Conservation (phyloP, 2,888 invertebrate genomes). For the Agrotis ipsilon region DNA sequence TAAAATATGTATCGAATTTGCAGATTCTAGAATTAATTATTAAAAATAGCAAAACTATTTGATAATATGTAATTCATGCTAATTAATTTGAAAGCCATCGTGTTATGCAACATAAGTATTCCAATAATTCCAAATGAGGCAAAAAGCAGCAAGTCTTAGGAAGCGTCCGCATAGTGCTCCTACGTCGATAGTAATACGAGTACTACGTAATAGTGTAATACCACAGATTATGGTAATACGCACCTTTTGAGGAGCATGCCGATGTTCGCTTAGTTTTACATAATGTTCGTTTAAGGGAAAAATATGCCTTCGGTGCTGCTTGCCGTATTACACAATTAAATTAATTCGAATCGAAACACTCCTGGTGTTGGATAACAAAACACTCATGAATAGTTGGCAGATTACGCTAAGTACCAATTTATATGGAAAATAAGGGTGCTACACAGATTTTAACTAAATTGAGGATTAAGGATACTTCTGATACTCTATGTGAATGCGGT, state of each 20-base stretch:
- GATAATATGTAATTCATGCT: slow-evolving; percentile 1
- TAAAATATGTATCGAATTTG: not conserved
- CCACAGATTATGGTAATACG: slow-evolving; percentile 11
- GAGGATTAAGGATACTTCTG: too few relatives aligned
- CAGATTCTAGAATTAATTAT: not conserved
- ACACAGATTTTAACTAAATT: too few relatives aligned
- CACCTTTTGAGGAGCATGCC: not conserved
- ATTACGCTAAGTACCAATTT: not conserved
- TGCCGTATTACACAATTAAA: not conserved
- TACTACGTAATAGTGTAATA: not conserved
- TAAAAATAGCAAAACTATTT: not conserved
- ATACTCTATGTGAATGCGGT: too few relatives aligned
- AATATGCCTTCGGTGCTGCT: too few relatives aligned
- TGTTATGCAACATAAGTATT: slow-evolving; percentile 16
- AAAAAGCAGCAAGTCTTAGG: slow-evolving; percentile 2
- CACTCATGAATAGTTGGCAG: not conserved
- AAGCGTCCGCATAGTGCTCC: slow-evolving; percentile 23
- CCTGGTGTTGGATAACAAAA: not conserved
- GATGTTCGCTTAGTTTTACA: not conserved
- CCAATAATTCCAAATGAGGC: slow-evolving; percentile 3
- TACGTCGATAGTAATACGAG: slow-evolving; percentile 19
- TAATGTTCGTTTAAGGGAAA: not conserved
- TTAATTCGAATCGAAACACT: not conserved
- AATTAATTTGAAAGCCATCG: slow-evolving; percentile 1
- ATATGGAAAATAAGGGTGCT: too few relatives aligned